Base-by-base conservation (phyloP, 2,797 vertebrate species). In the Sebastolobus altivelis region DNA sequence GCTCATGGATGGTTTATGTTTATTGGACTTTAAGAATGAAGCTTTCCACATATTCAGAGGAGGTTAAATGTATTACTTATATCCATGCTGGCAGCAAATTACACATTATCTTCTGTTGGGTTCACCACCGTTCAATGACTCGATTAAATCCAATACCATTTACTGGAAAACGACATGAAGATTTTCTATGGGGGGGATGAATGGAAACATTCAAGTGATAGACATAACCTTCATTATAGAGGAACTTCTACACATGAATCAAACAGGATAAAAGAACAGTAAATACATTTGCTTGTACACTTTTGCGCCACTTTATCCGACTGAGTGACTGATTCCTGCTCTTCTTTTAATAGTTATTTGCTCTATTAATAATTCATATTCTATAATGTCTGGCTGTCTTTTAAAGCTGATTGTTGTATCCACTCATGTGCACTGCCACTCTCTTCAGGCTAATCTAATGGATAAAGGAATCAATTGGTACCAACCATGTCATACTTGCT, bases 41-140 rank as follows among this genome's bases (percentile, higher is more conserved):
- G 22, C 22, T 56, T 63, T 49, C 63, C 10, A 63, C 11, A 16
- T 20, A 7, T 29, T 56, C 58, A 69, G 8, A 46, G 6, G 35
- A 62, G 9, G 38, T 83, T 69, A 59, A 52, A 81, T 35, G 2
- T 38, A 63, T 20, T 20, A 22, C 54, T 59, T 22, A 55, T 62
- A 37, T 80, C 6, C 6, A 55, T 9, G 13, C 6, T 3, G 3
- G 60, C 20, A 76, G 62, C 43, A 29, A 38, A 22, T 58, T 25
- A 52, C 38, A 70, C 38, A 60, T 60, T 52, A 40, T 20, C 14
- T 38, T 49, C 25, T 11, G 55, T 66, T 58, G 46, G 29, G n/a
- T 46, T 27, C n/a, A 31, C 18, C 13, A 54, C 22, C 20, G 22
- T 62, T 55, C 25, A 61, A 8, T 22, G 1, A 61, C 49, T 68